phyloP scores from a whole-genome alignment of 2,888 invertebrate genomes.

The Megamerina dolium region DNA sequence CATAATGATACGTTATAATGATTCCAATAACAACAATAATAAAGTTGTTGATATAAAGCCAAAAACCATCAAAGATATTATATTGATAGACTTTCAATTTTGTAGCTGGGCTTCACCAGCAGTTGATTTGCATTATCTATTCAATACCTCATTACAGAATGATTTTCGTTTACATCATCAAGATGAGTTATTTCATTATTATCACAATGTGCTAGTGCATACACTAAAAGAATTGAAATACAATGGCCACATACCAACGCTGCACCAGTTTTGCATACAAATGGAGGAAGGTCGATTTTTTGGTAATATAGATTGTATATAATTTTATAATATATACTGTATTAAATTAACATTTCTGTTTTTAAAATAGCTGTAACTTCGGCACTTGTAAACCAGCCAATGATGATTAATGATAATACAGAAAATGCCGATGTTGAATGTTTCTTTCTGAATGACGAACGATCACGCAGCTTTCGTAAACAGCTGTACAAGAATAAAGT shows the following conservation, averaged over 20 bases:
- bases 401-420: constrained; percentile 33
- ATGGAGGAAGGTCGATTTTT: constrained; percentile 34
- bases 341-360: neutral
- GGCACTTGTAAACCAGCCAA: constrained; percentile 11
- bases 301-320: constrained; percentile 25
- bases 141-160: constrained; percentile 35
- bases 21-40: neutral
- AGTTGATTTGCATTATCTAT: constrained; percentile 42
- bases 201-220: constrained; percentile 32
- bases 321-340: no score
- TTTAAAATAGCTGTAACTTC: constrained; percentile 12
- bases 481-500: constrained; percentile 32
- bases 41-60: no score
- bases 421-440: constrained; percentile 35
- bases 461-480: constrained; percentile 25
- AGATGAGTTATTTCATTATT: constrained; percentile 38
- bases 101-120: constrained; percentile 41
- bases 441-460: constrained; percentile 30
- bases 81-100: constrained; percentile 44
- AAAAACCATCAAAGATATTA: constrained; percentile 26
- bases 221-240: constrained; percentile 32
- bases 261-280: constrained; percentile 37
- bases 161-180: constrained; percentile 28
- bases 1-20: constrained; percentile 33
- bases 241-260: constrained; percentile 33